These are phyloP conservation scores for Fragum whitleyi DNA, from an alignment of 2,888 invertebrate species.

Conservation along the genomic window DNA sequence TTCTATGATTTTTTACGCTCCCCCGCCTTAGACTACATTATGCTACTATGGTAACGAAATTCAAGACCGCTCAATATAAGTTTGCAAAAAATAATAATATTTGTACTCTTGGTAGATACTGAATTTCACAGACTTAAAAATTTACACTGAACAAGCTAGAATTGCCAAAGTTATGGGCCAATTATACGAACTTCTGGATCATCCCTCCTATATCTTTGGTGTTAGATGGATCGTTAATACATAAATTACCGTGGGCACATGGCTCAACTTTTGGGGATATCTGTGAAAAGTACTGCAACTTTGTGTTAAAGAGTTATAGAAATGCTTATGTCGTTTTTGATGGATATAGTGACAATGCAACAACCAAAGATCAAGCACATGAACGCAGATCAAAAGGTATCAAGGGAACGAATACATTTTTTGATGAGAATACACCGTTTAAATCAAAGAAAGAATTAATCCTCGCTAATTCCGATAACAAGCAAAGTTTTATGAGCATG, in stretches of 20 bases:
- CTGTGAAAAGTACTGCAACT: slow-evolving; percentile 46
- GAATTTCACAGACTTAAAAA: too few relatives aligned
- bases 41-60: too few relatives aligned
- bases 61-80: too few relatives aligned
- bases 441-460: slow-evolving; percentile 67
- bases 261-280: slow-evolving; percentile 61
- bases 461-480: slow-evolving; percentile 68
- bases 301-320: slow-evolving; percentile 51
- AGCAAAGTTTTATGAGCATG: slow-evolving; percentile 66
- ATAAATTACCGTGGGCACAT: slow-evolving; percentile 61
- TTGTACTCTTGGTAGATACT: too few relatives aligned
- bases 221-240: slow-evolving; percentile 64
- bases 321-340: slow-evolving; percentile 66
- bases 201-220: slow-evolving; percentile 54
- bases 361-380: slow-evolving; percentile 70
- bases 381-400: slow-evolving; percentile 56
- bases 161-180: too few relatives aligned
- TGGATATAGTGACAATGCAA: slow-evolving; percentile 63
- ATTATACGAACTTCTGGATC: too few relatives aligned
- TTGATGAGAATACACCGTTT: slow-evolving; percentile 56
- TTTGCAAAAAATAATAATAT: too few relatives aligned
- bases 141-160: too few relatives aligned
- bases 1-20: too few relatives aligned
- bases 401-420: slow-evolving; percentile 46
- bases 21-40: too few relatives aligned